Conservation (phyloP, 1,140 invertebrate genomes). For the Drosophila sucinea region DNA sequence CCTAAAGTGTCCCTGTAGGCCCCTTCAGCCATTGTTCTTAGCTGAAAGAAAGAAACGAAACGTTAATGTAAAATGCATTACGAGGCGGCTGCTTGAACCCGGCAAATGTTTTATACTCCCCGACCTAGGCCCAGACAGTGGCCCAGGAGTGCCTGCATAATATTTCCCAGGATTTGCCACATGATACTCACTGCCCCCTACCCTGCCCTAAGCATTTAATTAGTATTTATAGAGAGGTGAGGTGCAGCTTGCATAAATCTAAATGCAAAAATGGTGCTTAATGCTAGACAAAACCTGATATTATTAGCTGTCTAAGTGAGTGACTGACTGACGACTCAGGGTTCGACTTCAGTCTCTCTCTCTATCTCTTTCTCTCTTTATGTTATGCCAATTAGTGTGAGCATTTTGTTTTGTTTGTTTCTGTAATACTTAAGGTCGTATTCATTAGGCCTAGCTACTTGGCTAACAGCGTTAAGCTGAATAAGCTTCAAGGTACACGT, state of each 20-base stretch:
- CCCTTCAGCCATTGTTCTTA: conserved; percentile 40
- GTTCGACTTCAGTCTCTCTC: background rate
- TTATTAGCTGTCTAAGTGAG: conserved; percentile 28
- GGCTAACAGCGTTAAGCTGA: background rate
- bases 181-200: conserved; percentile 3
- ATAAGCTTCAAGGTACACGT: background rate
- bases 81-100: conserved; percentile 69
- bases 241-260: conserved; percentile 57
- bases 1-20: conserved; percentile 59
- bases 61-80: conserved; percentile 80
- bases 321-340: background rate
- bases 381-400: conserved; percentile 35
- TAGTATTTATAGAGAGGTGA: conserved; percentile 48
- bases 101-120: background rate
- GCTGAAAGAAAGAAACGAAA: background rate
- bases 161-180: conserved; percentile 43
- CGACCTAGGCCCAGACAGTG: conserved; percentile 5
- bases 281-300: conserved; percentile 20
- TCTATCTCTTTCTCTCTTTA: background rate
- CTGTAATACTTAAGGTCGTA: background rate
- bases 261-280: conserved; percentile 59
- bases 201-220: conserved; percentile 56
- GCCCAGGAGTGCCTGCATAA: conserved; percentile 46
- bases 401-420: background rate
- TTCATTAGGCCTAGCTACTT: conserved; percentile 3